Percentiles rank a stretch among this genome's conserved stretches.
Conservation (phyloP, 2,797 vertebrate genomes). For the Steatocranus sp. region DNA sequence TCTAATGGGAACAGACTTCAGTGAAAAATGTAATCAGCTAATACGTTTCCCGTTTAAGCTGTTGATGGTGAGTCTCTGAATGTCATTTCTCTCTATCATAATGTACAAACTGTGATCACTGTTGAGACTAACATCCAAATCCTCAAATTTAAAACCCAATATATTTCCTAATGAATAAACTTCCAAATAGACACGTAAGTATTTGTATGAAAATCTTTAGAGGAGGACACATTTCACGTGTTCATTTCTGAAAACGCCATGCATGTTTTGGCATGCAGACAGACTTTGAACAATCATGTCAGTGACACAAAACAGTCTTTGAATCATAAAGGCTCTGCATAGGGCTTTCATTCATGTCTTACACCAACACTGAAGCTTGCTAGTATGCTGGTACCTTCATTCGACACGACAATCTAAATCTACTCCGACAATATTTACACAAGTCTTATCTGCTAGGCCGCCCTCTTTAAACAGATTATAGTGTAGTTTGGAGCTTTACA, state of each 20-base stretch:
- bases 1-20: background rate
- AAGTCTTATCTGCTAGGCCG: conserved; percentile 52
- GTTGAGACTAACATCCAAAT: background rate
- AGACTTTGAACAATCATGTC: conserved; percentile 43
- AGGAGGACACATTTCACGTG: background rate
- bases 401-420: conserved; percentile 49
- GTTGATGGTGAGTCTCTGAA: background rate
- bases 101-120: background rate
- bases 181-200: background rate
- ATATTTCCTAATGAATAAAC: background rate
- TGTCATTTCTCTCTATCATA: background rate
- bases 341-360: conserved; percentile 33
- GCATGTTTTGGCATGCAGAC: conserved; percentile 49
- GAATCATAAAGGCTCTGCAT: conserved; percentile 21
- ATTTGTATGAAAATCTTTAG: background rate
- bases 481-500: conserved; percentile 11
- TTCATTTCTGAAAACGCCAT: conserved; percentile 37
- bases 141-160: background rate
- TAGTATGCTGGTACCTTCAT: conserved; percentile 64
- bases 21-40: too few relatives aligned
- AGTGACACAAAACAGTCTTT: conserved; percentile 44
- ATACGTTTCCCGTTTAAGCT: background rate
- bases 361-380: conserved; percentile 13
- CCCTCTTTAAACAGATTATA: conserved; percentile 25
- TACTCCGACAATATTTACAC: conserved; percentile 53